Evolutionary conservation across 2,888 invertebrate species (phyloP).

Genomic region (Drosophila aldrichi): DNA sequence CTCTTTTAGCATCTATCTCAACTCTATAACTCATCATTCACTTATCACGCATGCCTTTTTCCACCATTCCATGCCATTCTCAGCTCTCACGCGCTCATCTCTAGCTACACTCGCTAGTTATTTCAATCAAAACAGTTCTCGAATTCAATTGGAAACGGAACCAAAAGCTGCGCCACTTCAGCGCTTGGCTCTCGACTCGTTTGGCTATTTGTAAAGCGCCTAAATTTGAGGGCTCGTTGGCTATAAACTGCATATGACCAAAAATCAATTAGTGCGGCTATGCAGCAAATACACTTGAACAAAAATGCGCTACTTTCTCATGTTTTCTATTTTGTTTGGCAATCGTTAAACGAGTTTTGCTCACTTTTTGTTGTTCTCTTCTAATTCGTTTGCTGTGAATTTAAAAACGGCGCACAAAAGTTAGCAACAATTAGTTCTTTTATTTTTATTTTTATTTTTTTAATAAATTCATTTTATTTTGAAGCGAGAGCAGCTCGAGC

Average conservation of each 20-base stretch:
- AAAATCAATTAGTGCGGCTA: slow-evolving; percentile 53
- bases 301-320: slow-evolving; percentile 22
- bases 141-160: slow-evolving; percentile 38
- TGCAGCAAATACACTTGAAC: slow-evolving; percentile 39
- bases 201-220: slow-evolving; percentile 14
- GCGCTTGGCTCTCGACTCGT: neutral
- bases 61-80: neutral
- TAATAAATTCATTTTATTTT: slow-evolving; percentile 6
- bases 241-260: slow-evolving; percentile 43
- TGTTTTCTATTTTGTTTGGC: neutral
- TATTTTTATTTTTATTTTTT: too few relatives aligned
- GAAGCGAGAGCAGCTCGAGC: neutral
- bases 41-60: neutral
- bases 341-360: slow-evolving; percentile 12
- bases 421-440: slow-evolving; percentile 56
- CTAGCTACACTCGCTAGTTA: slow-evolving; percentile 14
- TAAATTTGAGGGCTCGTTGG: neutral
- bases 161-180: slow-evolving; percentile 34
- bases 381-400: slow-evolving; percentile 11
- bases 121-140: slow-evolving; percentile 30
- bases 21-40: neutral
- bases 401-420: slow-evolving; percentile 46
- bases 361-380: neutral
- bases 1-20: neutral
- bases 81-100: slow-evolving; percentile 1